Conservation (phyloP, 2,888 invertebrate genomes). For the Mantis religiosa region DNA sequence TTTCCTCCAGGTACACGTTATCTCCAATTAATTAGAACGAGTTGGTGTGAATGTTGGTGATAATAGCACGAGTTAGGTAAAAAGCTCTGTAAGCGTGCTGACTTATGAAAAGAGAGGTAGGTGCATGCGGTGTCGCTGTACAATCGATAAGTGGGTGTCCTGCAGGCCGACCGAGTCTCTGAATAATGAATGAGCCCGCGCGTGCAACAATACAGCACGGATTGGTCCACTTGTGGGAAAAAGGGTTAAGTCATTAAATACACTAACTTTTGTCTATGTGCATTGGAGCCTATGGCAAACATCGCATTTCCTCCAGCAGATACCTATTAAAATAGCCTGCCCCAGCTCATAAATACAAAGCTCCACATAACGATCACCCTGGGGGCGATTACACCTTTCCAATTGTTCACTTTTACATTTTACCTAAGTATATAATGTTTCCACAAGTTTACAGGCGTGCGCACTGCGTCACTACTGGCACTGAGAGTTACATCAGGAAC, state of each 20-base stretch:
- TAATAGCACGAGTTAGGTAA: background rate
- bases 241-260: background rate
- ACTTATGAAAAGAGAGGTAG: background rate
- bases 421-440: background rate
- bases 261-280: background rate
- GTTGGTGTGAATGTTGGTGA: background rate
- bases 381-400: background rate
- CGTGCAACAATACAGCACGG: background rate
- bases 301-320: background rate
- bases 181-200: background rate
- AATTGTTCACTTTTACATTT: background rate
- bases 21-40: background rate
- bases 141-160: background rate
- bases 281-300: background rate
- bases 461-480: background rate
- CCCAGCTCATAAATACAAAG: background rate
- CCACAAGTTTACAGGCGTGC: background rate
- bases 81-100: background rate
- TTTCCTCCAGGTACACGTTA: background rate
- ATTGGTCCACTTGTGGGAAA: background rate
- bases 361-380: background rate
- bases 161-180: background rate
- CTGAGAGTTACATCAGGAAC: no score
- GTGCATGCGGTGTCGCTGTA: background rate
- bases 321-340: background rate